Evolutionary conservation across 1,140 invertebrate genomes (phyloP), one percentile per base, ranked within the genome.

Genomic region (Thaumetopoea pityocampa): DNA sequence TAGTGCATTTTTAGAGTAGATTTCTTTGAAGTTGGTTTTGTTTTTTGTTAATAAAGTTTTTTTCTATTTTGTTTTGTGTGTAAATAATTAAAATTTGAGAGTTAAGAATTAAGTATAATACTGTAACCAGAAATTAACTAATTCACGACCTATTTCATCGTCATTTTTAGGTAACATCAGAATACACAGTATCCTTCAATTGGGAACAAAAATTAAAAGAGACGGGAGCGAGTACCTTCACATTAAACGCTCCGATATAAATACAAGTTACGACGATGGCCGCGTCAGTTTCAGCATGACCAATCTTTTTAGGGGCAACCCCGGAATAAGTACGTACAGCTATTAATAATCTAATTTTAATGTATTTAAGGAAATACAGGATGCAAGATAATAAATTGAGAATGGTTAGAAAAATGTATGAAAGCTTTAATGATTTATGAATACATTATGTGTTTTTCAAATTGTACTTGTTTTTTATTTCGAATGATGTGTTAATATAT

Each of bases 251-350:
- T 42, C 49, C 4, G 45, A 49, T n/a, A 26, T 49, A 0, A 49
- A 34, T 3, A 61, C 72, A n/a, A 44, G 29, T 6, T 76, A 56
- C 18, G n/a, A n/a, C n/a, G 54, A 67, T 23, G 69, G 65, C 0
- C 49, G 45, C 40, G 65, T 77, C 9, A 34, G 16, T 14, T 73
- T 66, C 27, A 46, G 45, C 8, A 47, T 77, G 26, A 64, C 64
- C 1, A 71, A 73, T 29, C 43, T 77, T 0, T 46, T 77, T 17
- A 67, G 57, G 37, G 55, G 57, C 14, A 69, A 45, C 29, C 57
- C 67, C 2, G 50, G 50, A 46, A 60, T 72, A 9, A 69, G 72
- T 77, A 53, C 67, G 68, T 59, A 46, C 20, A 18, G 23, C 11
- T 34, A 46, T 32, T 30, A 43, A 19, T 22, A 8, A 3, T 8